A percentile compares a stretch with the other conserved stretches of the same genome.
Conservation (phyloP, 2,888 invertebrate genomes). For the Campoletis raptor region DNA sequence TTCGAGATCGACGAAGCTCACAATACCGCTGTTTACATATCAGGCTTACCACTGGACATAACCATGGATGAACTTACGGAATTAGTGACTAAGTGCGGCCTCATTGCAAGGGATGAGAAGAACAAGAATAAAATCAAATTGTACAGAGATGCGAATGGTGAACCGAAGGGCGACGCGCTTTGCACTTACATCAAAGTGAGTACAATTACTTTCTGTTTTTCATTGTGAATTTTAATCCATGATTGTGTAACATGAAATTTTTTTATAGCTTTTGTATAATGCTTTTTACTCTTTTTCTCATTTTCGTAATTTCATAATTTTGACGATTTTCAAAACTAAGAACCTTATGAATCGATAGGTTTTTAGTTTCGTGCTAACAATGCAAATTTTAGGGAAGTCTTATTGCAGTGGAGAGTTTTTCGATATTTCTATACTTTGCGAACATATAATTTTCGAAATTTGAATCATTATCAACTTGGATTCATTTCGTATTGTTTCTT, state of each 20-base stretch:
- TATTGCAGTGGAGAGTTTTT: too few species aligned
- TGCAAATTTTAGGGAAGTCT: not conserved
- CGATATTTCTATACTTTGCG: too few species aligned
- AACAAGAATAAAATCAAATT: constrained; percentile 96
- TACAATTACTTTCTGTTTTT: not conserved
- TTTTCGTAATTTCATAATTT: not conserved
- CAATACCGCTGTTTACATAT: constrained; percentile 98
- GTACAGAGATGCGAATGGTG: constrained; percentile 92
- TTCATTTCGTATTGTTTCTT: too few species aligned
- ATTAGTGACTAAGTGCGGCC: constrained; percentile 98
- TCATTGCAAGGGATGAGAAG: constrained; percentile 94
- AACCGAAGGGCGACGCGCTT: constrained; percentile 97
- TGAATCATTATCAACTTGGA: too few species aligned
- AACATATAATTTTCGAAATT: too few species aligned
- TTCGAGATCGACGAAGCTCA: constrained; percentile 95
- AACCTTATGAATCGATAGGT: too few species aligned
- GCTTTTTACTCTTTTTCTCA: not conserved
- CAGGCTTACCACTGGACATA: constrained; percentile 94
- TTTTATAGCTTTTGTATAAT: not conserved
- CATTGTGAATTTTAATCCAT: not conserved
- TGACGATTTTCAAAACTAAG: too few species aligned
- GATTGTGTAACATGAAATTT: not conserved
- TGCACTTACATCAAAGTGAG: constrained; percentile 97
- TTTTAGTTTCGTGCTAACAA: not conserved
- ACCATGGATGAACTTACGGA: constrained; percentile 96